Evolutionary conservation across 2,113 vertebrate genomes (phyloP), one percentile per base, ranked within the genome.

Genomic region (Tragelaphus strepsiceros): DNA sequence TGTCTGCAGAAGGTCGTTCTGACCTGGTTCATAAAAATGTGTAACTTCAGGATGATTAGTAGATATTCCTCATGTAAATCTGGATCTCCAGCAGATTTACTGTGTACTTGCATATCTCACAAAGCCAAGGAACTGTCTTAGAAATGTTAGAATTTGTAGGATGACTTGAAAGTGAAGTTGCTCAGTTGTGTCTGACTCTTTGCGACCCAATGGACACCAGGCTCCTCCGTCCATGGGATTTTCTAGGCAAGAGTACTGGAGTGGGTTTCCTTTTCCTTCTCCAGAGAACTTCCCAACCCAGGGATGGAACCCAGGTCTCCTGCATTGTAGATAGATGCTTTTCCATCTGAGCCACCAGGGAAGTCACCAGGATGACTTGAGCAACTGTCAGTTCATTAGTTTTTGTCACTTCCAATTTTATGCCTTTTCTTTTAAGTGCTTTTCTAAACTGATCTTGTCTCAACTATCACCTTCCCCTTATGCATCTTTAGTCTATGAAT

Each of bases 331-430:
- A 49, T 11, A 49, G 49, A 3, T 49, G 49, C 11, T 49, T 49
- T 49, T 49, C 49, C 11, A 1, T 49, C 49, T 49, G 11, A 49
- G 49, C 49, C 49, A 49, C 49, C 49, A 49, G 49, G 49, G 11
- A 49, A 49, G 49, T 49, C 49, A 13, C 11, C 49, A 49, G 46
- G 8, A n/a, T 24, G 22, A 26, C 16, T 39, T 32, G 56, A 77
- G 2, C 12, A 35, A 35, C 3, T 11, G 0, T 13, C 10, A 7
- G 0, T 2, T 5, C 12, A 4, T 39, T 54, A 15, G 4, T 71
- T 71, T 17, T 35, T 74, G 6, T 56, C 15, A 35, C 4, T 30
- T 53, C n/a, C 24, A 12, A 16, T 4, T 13, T 80, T n/a, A 15
- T 56, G 58, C 4, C 16, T 85, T 78, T 46, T 39, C 49, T 54